Evolutionary conservation across 2,797 vertebrate genomes (phyloP).

Genomic region (Notoglanidium macrostoma): DNA sequence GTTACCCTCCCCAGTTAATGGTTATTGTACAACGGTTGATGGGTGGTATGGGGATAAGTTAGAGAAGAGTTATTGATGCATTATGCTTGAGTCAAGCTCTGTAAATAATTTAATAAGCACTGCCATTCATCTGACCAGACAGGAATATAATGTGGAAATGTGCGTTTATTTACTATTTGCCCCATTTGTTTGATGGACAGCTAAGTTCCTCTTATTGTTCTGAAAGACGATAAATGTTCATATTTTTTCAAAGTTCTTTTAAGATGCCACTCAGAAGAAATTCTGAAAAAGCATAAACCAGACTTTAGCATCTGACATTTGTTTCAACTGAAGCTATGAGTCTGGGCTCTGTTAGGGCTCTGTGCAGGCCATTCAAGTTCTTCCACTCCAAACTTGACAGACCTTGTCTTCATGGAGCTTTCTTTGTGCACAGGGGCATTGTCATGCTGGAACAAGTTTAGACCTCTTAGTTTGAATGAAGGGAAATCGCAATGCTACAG

Average conservation of each 20-base stretch:
- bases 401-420: no score
- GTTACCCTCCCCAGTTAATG: background rate
- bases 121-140: background rate
- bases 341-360: no score
- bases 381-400: no score
- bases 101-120: background rate
- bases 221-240: background rate
- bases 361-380: no score
- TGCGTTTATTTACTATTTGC: background rate
- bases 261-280: background rate
- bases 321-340: no score
- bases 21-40: background rate
- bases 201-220: no score
- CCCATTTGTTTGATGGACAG: background rate
- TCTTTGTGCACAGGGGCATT: background rate
- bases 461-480: background rate
- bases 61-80: background rate
- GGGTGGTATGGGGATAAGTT: background rate
- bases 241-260: background rate
- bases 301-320: background rate
- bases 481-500: background rate
- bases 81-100: background rate
- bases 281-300: no score
- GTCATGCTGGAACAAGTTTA: no score
- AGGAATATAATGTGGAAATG: no score